Conservation (phyloP, 2,113 vertebrate genomes). For the Maylandia zebra region DNA sequence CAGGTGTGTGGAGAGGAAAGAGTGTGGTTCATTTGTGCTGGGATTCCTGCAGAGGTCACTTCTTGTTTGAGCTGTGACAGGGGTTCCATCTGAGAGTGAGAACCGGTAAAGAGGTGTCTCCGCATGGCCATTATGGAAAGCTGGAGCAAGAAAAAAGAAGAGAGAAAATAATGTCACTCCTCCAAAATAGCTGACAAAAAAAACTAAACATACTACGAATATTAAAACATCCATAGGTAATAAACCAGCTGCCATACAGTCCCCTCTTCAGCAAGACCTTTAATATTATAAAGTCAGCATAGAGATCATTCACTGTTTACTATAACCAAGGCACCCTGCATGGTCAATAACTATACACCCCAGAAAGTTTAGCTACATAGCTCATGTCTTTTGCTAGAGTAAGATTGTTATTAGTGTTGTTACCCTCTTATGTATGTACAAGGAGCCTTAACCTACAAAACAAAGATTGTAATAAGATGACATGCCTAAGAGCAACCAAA, state of each 20-base stretch:
- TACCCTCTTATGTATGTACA: not conserved
- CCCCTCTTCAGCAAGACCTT: not conserved
- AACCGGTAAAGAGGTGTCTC: slow-evolving; percentile 93
- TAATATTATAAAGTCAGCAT: not conserved
- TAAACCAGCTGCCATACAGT: not conserved
- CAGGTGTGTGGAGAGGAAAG: slow-evolving; percentile 91
- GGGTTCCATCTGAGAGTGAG: slow-evolving; percentile 90
- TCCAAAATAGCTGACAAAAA: not conserved
- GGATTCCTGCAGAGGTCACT: slow-evolving; percentile 88
- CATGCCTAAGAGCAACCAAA: not conserved
- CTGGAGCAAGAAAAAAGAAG: slow-evolving; percentile 51
- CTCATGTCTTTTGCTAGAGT: not conserved
- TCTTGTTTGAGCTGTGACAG: slow-evolving; percentile 91
- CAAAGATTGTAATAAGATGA: not conserved
- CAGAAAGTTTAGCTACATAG: not conserved
- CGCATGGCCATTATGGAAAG: slow-evolving; percentile 84
- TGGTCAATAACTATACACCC: not conserved
- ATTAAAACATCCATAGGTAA: not conserved
- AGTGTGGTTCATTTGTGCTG: slow-evolving; percentile 83
- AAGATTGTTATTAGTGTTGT: not conserved
- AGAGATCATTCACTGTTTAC: not conserved
- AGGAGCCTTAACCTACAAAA: not conserved
- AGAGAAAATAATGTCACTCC: not conserved
- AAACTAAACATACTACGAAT: not conserved
- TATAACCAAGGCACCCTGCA: not conserved